These are phyloP conservation scores for Drosophila pachea DNA, from an alignment of 1,140 invertebrate species.

Conservation along the genomic window DNA sequence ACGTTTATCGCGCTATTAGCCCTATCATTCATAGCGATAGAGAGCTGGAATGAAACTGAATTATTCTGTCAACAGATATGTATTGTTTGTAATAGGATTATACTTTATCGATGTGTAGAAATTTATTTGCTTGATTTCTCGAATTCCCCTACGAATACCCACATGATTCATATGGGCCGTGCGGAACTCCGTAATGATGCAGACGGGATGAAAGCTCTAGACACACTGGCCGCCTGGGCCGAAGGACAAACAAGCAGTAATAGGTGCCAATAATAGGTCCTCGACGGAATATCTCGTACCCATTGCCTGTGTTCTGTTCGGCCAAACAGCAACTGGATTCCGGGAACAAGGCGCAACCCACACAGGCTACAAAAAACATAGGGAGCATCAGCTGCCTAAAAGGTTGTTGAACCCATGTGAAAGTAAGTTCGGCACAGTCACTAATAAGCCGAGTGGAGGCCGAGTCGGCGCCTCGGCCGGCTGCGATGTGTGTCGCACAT, in stretches of 20 bases:
- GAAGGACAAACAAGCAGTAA: slow-evolving; percentile 53
- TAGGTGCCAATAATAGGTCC: slow-evolving; percentile 31
- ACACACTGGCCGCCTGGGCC: slow-evolving; percentile 56
- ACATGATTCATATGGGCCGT: slow-evolving; percentile 39
- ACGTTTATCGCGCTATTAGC: no score
- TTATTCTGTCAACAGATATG: no score
- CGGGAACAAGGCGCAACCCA: slow-evolving; percentile 25
- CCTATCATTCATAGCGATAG: no score
- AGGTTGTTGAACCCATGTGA: slow-evolving; percentile 70
- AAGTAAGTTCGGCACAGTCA: slow-evolving; percentile 49
- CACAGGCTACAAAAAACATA: slow-evolving; percentile 11
- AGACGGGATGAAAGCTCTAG: slow-evolving; percentile 50
- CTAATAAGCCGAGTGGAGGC: slow-evolving; percentile 37
- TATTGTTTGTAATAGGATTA: no score
- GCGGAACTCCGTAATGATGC: slow-evolving; percentile 33
- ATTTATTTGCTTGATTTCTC: neutral
- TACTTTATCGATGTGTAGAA: neutral
- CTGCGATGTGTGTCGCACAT: slow-evolving; percentile 73
- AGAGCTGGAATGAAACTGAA: no score
- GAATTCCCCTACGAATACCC: slow-evolving; percentile 8
- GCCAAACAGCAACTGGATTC: slow-evolving; percentile 17
- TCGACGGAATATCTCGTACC: slow-evolving; percentile 46
- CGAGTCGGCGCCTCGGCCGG: slow-evolving; percentile 38
- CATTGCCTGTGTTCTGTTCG: slow-evolving; percentile 18
- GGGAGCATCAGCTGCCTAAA: slow-evolving; percentile 65